These are phyloP conservation scores for Aphidius gifuensis DNA, from an alignment of 1,140 invertebrate species.

Conservation along the genomic window DNA sequence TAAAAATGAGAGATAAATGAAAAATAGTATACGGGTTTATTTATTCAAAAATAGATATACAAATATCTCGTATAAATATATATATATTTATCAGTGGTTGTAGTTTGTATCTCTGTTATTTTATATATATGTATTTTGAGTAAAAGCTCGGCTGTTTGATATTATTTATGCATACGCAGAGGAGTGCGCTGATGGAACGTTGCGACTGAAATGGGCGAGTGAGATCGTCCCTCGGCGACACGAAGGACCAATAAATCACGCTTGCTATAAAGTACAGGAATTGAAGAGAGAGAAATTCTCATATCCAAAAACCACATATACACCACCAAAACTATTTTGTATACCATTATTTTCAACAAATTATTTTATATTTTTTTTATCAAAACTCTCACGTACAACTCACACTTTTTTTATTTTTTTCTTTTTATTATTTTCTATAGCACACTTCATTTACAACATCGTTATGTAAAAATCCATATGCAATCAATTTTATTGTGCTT, in stretches of 20 bases:
- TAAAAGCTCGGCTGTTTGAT: neutral
- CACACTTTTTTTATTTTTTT: neutral
- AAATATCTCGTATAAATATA: too few species aligned
- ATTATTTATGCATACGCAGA: conserved; percentile 27
- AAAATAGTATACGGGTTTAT: too few species aligned
- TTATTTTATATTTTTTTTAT: conserved; percentile 8
- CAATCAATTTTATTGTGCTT: too few species aligned
- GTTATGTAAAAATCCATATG: too few species aligned
- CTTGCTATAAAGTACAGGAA: neutral
- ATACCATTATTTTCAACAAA: conserved; percentile 25
- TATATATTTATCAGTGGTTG: neutral
- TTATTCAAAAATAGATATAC: too few species aligned
- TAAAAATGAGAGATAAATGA: too few species aligned
- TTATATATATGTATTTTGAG: too few species aligned
- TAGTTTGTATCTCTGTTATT: neutral
- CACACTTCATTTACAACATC: too few species aligned
- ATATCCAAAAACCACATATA: neutral
- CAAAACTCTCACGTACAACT: neutral
- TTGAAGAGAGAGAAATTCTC: too few species aligned
- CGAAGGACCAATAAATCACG: conserved; percentile 25
- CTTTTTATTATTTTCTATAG: neutral
- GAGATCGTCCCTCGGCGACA: conserved; percentile 19
- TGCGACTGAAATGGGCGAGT: conserved; percentile 9
- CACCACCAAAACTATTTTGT: conserved; percentile 21
- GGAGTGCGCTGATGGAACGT: conserved; percentile 19